Percentiles rank a stretch among this genome's conserved stretches.
These are phyloP conservation scores for Eristalinus aeneus DNA, from an alignment of 2,888 invertebrate genomes.

Conservation along the genomic window DNA sequence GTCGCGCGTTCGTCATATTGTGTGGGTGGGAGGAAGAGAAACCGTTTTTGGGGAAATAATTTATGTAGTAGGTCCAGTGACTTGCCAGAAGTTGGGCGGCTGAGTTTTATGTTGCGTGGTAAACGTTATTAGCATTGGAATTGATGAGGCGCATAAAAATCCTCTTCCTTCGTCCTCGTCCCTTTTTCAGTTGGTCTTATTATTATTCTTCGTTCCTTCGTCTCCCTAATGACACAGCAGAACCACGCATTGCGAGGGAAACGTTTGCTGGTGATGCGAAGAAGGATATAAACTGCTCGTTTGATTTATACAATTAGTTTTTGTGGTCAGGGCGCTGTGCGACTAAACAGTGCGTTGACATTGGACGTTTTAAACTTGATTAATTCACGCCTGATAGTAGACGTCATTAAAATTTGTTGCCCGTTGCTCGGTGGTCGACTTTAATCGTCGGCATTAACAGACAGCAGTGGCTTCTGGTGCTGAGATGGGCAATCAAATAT, in stretches of 20 bases:
- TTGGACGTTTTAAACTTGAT: conserved; percentile 51
- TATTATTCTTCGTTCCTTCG: conserved; percentile 18
- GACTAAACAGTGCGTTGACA: conserved; percentile 37
- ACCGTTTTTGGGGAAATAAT: conserved; percentile 47
- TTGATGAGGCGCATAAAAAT: conserved; percentile 58
- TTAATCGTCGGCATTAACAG: conserved; percentile 10
- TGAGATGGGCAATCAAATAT: neutral
- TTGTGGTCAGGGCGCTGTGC: conserved; percentile 16
- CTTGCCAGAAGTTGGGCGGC: conserved; percentile 39
- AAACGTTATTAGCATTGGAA: conserved; percentile 58
- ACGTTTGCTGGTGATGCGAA: neutral
- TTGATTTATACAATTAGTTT: conserved; percentile 41
- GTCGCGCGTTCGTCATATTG: neutral
- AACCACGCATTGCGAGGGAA: neutral
- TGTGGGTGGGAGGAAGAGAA: conserved; percentile 8
- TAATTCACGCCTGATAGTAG: conserved; percentile 57
- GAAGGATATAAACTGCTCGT: conserved; percentile 9
- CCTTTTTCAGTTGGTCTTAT: conserved; percentile 37
- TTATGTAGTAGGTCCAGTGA: conserved; percentile 32
- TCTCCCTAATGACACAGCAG: neutral
- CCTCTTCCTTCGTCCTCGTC: conserved; percentile 1
- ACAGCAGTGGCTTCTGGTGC: neutral
- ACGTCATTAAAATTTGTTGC: conserved; percentile 48
- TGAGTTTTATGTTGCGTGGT: conserved; percentile 57
- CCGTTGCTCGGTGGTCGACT: too few species aligned